Percentiles rank a stretch among this genome's conserved stretches.
These are phyloP conservation scores for Himalopsyche anomala DNA, from an alignment of 2,888 invertebrate species.

Conservation along the genomic window DNA sequence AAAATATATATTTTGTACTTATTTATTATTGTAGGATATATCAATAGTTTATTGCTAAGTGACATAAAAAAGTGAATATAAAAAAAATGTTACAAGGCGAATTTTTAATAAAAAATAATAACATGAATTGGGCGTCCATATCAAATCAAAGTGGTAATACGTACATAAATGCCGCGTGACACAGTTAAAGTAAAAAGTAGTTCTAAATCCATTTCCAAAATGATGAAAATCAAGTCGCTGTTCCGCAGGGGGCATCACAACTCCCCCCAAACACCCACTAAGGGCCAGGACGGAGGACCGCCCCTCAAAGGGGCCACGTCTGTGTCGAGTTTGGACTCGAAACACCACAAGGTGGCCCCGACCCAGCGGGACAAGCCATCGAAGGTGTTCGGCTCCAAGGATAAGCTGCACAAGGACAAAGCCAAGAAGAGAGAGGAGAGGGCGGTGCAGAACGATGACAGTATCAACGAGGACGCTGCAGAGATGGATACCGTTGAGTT, in stretches of 20 bases:
- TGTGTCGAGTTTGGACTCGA: conserved; percentile 81
- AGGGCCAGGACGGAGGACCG: conserved; percentile 67
- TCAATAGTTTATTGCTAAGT: too few species aligned
- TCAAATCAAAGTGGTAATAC: neutral
- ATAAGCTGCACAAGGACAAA: conserved; percentile 74
- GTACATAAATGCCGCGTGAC: neutral
- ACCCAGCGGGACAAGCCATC: conserved; percentile 73
- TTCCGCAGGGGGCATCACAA: conserved; percentile 88
- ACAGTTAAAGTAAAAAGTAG: conserved; percentile 49
- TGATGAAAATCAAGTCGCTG: conserved; percentile 95
- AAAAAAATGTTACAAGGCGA: neutral
- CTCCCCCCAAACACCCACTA: conserved; percentile 67
- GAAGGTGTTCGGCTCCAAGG: conserved; percentile 77
- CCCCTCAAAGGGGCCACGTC: conserved; percentile 80
- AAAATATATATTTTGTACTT: too few species aligned
- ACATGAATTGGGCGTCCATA: neutral
- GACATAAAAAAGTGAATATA: too few species aligned
- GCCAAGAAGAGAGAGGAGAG: conserved; percentile 72
- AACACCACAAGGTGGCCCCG: conserved; percentile 77
- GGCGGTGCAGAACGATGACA: conserved; percentile 69
- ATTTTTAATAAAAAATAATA: neutral
- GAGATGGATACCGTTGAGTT: conserved; percentile 66
- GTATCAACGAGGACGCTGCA: conserved; percentile 70
- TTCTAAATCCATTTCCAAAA: conserved; percentile 73
- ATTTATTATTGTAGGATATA: too few species aligned